These are phyloP conservation scores for Teinopalpus imperialis DNA, from an alignment of 2,888 invertebrate genomes.

Conservation along the genomic window DNA sequence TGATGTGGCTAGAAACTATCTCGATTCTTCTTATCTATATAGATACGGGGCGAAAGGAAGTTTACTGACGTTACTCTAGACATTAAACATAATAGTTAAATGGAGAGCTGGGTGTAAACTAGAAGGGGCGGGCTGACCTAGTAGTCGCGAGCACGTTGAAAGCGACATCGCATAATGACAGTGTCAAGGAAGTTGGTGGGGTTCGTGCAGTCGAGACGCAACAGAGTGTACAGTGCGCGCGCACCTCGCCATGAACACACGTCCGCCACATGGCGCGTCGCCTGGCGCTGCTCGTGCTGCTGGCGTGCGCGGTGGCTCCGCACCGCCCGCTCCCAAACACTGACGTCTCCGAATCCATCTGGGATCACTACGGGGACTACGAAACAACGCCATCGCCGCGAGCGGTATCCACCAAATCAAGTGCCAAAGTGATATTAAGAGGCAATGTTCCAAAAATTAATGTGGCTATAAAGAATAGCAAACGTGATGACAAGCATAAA, in stretches of 20 bases:
- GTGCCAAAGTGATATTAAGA: slow-evolving; percentile 64
- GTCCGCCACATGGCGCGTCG: slow-evolving; percentile 67
- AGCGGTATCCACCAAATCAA: slow-evolving; percentile 43
- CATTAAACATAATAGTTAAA: slow-evolving; percentile 33
- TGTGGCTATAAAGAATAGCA: slow-evolving; percentile 55
- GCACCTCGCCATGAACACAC: slow-evolving; percentile 78
- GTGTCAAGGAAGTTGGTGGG: slow-evolving; percentile 65
- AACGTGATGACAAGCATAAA: slow-evolving; percentile 56
- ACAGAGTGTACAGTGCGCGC: slow-evolving; percentile 68
- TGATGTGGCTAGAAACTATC: too few species aligned
- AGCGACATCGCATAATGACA: slow-evolving; percentile 68
- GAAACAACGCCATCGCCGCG: slow-evolving; percentile 52
- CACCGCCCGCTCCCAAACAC: slow-evolving; percentile 49
- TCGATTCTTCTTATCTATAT: too few species aligned
- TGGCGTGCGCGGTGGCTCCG: slow-evolving; percentile 60
- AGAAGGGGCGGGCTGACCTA: slow-evolving; percentile 60
- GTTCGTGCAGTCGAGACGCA: slow-evolving; percentile 41
- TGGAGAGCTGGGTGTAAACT: slow-evolving; percentile 37
- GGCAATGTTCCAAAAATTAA: slow-evolving; percentile 60
- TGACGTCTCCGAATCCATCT: slow-evolving; percentile 55
- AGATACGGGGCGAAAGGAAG: slow-evolving; percentile 25
- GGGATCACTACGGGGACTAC: slow-evolving; percentile 64
- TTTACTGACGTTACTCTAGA: slow-evolving; percentile 17
- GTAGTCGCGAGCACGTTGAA: slow-evolving; percentile 62
- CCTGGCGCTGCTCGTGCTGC: slow-evolving; percentile 75